Conservation (phyloP, 1,140 invertebrate species). For the Eriosoma lanigerum region DNA sequence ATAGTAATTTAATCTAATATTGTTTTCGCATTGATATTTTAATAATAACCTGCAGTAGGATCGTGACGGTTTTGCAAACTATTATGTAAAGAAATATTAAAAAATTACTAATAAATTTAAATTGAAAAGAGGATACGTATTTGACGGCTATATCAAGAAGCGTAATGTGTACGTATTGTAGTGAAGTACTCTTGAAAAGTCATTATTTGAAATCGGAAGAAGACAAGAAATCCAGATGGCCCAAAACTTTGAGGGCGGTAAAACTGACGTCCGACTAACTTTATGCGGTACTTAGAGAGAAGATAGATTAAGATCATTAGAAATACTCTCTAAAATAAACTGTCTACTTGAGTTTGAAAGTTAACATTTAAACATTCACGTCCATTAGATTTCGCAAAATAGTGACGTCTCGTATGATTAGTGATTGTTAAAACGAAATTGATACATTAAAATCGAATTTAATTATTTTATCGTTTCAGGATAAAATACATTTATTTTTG, state of each 20-base stretch:
- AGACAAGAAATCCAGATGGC: conserved; percentile 28
- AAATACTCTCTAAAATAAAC: conserved; percentile 36
- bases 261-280: conserved; percentile 27
- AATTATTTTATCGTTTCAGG: no score
- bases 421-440: no score
- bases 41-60: no score
- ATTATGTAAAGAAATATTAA: no score
- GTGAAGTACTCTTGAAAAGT: conserved; percentile 5
- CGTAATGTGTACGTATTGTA: no score
- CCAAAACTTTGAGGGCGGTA: conserved; percentile 9
- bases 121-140: no score
- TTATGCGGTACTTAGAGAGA: conserved; percentile 5
- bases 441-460: no score
- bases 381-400: not conserved
- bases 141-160: not conserved
- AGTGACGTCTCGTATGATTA: not conserved
- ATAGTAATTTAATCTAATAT: no score
- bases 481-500: no score
- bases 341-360: conserved; percentile 34
- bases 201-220: conserved; percentile 32
- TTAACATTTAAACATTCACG: conserved; percentile 7
- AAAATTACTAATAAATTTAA: no score
- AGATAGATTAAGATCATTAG: conserved; percentile 45
- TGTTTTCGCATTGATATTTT: no score
- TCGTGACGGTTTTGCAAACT: no score